These are phyloP conservation scores for Motacilla tschutschensis DNA, from an alignment of 2,113 vertebrate species.

Conservation along the genomic window DNA sequence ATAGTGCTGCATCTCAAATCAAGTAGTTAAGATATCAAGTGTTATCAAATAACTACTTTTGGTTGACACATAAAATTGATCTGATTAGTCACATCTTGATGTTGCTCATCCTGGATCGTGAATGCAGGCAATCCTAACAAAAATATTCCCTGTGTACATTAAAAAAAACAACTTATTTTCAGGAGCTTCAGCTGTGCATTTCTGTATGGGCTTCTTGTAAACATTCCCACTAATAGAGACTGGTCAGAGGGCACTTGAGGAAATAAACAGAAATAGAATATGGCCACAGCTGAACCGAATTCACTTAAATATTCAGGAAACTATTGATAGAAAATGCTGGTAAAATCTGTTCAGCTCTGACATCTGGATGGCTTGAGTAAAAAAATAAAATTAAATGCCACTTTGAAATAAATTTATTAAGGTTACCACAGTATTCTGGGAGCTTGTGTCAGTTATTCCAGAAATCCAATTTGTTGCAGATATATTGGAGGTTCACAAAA, in stretches of 20 bases:
- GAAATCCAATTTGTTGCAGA: conserved; percentile 45
- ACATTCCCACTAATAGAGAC: neutral
- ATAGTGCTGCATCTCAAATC: neutral
- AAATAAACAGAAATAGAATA: neutral
- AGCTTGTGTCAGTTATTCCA: neutral
- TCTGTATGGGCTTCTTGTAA: neutral
- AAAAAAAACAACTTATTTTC: neutral
- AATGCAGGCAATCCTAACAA: neutral
- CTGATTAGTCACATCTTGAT: neutral
- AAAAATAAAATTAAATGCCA: neutral
- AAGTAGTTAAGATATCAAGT: neutral
- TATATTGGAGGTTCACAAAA: neutral
- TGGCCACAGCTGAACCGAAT: neutral
- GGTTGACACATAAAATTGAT: neutral
- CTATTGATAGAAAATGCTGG: neutral
- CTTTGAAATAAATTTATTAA: conserved; percentile 28
- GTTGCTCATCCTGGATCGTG: neutral
- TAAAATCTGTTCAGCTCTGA: neutral
- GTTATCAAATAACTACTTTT: neutral
- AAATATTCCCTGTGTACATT: neutral
- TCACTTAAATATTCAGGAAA: neutral
- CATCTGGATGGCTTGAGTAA: neutral
- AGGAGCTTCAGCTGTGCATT: neutral
- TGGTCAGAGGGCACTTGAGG: neutral
- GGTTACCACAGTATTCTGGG: neutral